Conservation (phyloP, 2,797 vertebrate species). For the Aplochiton taeniatus region DNA sequence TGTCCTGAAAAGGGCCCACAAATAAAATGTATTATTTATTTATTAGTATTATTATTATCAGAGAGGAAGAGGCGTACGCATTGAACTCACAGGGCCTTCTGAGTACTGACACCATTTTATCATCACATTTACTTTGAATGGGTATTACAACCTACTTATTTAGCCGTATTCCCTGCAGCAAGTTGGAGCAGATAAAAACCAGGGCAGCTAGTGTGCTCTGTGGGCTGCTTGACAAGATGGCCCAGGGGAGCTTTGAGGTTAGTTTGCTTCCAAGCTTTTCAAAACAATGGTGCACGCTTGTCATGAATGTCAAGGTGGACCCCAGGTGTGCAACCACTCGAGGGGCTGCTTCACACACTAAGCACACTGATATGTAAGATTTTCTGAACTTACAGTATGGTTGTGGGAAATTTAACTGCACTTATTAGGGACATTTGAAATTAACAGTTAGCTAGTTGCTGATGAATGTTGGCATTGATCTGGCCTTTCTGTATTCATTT, state of each 20-base stretch:
- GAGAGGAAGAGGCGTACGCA: background rate
- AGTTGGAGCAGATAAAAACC: background rate
- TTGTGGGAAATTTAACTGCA: too few relatives aligned
- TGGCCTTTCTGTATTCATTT: too few relatives aligned
- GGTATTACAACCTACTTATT: background rate
- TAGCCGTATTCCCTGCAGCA: background rate
- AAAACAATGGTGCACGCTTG: background rate
- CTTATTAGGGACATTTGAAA: too few relatives aligned
- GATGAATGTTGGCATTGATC: too few relatives aligned
- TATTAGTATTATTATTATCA: too few relatives aligned
- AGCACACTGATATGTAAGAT: background rate
- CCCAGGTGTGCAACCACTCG: background rate
- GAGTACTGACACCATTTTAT: background rate
- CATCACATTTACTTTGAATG: background rate
- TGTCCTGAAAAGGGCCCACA: too few relatives aligned
- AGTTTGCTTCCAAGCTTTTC: slow-evolving; percentile 7
- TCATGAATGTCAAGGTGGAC: background rate
- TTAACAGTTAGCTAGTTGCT: too few relatives aligned
- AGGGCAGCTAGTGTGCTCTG: background rate
- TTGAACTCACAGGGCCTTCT: background rate
- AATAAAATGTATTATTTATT: too few relatives aligned
- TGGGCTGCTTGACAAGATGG: background rate
- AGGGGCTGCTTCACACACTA: background rate
- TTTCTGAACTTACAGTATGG: too few relatives aligned
- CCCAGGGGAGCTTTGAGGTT: background rate